Evolutionary conservation across 2,888 invertebrate genomes (phyloP), one percentile per base, ranked within the genome.

Genomic region (Priocnemis perturbator): DNA sequence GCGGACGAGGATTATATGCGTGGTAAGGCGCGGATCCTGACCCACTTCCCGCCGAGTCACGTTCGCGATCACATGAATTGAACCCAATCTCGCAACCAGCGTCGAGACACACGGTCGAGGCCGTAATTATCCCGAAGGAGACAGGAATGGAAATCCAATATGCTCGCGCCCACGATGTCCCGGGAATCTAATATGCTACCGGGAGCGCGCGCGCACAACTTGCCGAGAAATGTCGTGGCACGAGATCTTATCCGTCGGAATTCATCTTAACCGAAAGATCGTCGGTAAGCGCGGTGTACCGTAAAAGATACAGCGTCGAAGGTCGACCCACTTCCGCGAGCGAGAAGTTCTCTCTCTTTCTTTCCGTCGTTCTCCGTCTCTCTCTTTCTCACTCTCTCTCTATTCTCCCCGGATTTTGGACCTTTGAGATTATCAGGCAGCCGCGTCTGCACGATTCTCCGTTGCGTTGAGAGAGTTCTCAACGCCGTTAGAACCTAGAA

Each of bases 21-120:
- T 71, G 74, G 82, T 81, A 81, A 83, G 76, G 76, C 76, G 73
- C 77, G 81, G 83, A 79, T 84, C 81, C 81, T 81, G 86, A 84
- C 86, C 86, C 71, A 85, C 80, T 85, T 85, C 63, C 62, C 63
- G 67, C 7, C 78, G 75, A 82, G 82, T 83, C 85, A 85, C 84
- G 85, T 82, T 82, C 79, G 73, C 79, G 81, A 81, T 81, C 84
- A 81, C 17, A 19, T 76, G 78, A 78, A 78, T 79, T 74, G 80
- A 77, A 70, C 50, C 50, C 50, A 19, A 17, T 50, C 50, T 50
- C 19, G 3, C 50, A 17, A 17, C 19, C 50, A n/a, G n/a, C 17
- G 50, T 5, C 17, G 50, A 50, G 50, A 50, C 50, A 50, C n/a
- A 19, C 50, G 50, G 19, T 14, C 17, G 50, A 50, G 69, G 64